Evolutionary conservation across 2,797 vertebrate genomes (phyloP).

Genomic region (Euphonia xanthogaster): DNA sequence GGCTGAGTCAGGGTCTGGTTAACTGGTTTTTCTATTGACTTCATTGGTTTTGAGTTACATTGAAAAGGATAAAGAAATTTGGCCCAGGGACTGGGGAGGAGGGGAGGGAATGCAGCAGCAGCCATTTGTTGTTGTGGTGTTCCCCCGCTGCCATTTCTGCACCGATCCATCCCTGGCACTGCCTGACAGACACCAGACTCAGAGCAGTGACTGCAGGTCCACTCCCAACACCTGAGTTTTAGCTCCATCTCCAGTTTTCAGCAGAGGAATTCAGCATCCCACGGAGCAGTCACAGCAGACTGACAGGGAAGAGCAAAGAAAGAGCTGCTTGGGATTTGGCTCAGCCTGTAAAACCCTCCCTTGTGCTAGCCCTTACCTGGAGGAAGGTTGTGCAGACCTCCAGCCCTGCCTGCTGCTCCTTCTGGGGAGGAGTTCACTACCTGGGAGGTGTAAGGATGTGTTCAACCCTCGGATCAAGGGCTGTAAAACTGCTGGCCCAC

Average conservation of each 20-base stretch:
- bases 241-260: not conserved
- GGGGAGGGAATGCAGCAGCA: not conserved
- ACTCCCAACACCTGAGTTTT: not conserved
- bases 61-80: not conserved
- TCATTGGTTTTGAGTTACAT: rapidly evolving
- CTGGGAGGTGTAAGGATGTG: not conserved
- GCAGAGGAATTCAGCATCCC: not conserved
- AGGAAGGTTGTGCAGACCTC: not conserved
- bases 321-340: rapidly evolving
- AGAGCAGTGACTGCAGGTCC: rapidly evolving
- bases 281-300: not conserved
- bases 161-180: rapidly evolving
- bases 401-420: not conserved
- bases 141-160: not conserved
- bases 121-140: not conserved
- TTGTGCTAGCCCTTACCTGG: not conserved
- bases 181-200: not conserved
- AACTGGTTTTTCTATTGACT: not conserved
- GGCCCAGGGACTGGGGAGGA: not conserved
- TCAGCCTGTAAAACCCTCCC: not conserved
- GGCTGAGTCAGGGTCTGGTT: not conserved
- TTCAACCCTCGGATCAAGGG: rapidly evolving
- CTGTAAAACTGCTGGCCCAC: rapidly evolving
- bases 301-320: not conserved
- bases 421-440: not conserved